Evolutionary conservation across 2,113 vertebrate genomes (phyloP), one percentile per base, ranked within the genome.

Genomic region (Galbula dea): DNA sequence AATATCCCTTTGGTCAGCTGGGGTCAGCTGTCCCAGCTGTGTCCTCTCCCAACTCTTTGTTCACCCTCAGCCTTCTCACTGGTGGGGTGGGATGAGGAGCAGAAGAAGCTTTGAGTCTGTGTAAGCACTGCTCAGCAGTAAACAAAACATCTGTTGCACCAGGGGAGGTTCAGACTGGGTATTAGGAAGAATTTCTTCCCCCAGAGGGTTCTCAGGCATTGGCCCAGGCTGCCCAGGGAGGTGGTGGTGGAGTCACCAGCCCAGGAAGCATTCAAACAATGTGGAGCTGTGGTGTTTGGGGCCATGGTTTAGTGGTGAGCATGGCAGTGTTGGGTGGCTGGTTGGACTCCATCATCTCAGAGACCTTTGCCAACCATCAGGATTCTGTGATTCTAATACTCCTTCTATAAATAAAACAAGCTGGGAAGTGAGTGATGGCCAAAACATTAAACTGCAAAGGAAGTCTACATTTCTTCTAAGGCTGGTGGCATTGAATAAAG

Each of bases 11-110:
- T 36, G 55, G 8, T 52, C 69, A 37, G n/a, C 2, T 37, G 48
- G 11, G 14, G 2, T 71, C 80, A 85, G 23, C 71, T 87, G 12
- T 66, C 51, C 36, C 0, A 0, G 20, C 17, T 75, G 8, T 45
- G 48, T 49, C n/a, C 6, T 3, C 22, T 88, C 36, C 17, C 43
- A 75, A 1, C 16, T 46, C 6, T 36, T n/a, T 54, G 12, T 15
- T 12, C 16, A 45, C 2, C 6, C 32, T 27, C 24, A 49, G 45
- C 23, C 11, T 27, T 0, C n/a, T 66, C 2, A 0, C 3, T n/a
- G 3, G 1, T 7, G 4, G 12, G 19, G 14, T n/a, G 9, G 12
- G 0, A 10, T 57, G 37, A 55, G 72, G 43, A 37, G 10, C 36
- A 83, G n/a, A 46, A 83, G 6, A 7, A 27, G 3, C 32, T 24